A percentile compares a stretch with the other conserved stretches of the same genome.
phyloP scores from a whole-genome alignment of 2,113 vertebrate genomes.

The Sisor rabdophorus region DNA sequence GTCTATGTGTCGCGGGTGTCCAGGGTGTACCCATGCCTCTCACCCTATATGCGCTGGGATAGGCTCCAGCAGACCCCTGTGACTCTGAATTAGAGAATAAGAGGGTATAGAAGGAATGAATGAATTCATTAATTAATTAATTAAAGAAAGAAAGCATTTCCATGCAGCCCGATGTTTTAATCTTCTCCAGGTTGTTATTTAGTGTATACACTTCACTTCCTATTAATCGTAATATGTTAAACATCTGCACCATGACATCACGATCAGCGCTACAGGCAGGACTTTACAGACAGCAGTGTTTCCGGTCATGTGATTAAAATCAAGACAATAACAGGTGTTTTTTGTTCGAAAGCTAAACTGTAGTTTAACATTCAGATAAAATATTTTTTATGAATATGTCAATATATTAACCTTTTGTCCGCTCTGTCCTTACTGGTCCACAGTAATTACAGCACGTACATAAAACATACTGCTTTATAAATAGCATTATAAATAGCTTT shows the following conservation, averaged over 20 bases:
- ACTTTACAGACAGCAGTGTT: background rate
- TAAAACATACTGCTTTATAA: too few species aligned
- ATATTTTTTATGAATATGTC: too few species aligned
- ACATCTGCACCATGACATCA: background rate
- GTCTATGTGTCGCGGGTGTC: too few species aligned
- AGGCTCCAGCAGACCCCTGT: too few species aligned
- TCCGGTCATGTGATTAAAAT: slow-evolving; percentile 12
- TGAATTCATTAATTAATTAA: too few species aligned
- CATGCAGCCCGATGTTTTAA: too few species aligned
- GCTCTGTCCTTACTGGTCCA: background rate
- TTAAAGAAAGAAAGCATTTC: too few species aligned
- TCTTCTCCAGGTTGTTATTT: background rate
- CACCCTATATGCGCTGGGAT: too few species aligned
- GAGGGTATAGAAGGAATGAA: too few species aligned
- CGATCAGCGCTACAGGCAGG: background rate
- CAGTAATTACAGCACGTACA: background rate
- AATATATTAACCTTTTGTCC: too few species aligned
- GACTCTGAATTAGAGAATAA: too few species aligned
- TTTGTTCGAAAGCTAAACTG: background rate
- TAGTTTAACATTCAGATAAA: background rate
- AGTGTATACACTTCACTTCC: background rate
- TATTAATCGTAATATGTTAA: background rate
- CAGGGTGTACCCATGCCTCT: too few species aligned
- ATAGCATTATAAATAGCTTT: background rate
- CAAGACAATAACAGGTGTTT: slow-evolving; percentile 4